Base-by-base conservation (phyloP, 2,888 invertebrate genomes). In the Platycheirus albimanus region DNA sequence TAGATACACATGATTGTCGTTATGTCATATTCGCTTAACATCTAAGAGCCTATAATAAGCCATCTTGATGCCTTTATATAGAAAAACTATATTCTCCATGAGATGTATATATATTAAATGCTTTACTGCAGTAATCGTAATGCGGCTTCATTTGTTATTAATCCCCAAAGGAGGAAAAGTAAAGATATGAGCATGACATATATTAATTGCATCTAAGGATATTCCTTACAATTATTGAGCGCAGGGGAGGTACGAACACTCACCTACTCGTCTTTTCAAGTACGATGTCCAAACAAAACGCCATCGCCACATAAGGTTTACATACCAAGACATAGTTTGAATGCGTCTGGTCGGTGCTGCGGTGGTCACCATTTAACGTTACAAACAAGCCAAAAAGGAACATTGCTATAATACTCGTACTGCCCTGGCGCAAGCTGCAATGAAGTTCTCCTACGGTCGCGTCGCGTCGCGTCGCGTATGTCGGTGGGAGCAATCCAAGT, bases 121-220 rank as follows among this genome's bases (percentile, higher is more conserved):
- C 30, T n/a, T n/a, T 51, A 10, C 45, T 52, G 38, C 24, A 6
- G 49, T 45, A 52, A 43, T 43, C 38, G 58, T 43, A 64, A 75
- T 66, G 66, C 76, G 30, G 66, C 54, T 67, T 61, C 41, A 77
- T 76, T 77, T 77, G 52, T 61, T 79, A 69, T 67, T 67, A 67
- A 74, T 54, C 30, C 47, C 56, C 36, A 71, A 61, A 81, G 66
- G 24, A 66, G 76, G 70, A 67, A 49, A 77, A 54, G 33, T 20
- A 51, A 71, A 77, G 54, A 67, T 83, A 63, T 67, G 69, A 64
- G 51, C 58, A 64, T 74, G 83, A 78, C 78, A 74, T 69, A 72
- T 78, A 83, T 83, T 83, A 78, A 83, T 83, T 78, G 76, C 77
- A 61, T 61, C 77, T 52, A 61, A 67, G 61, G 56, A 45, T 76